Evolutionary conservation across 2,113 vertebrate genomes (phyloP).

Genomic region (Oncorhynchus tshawytscha): DNA sequence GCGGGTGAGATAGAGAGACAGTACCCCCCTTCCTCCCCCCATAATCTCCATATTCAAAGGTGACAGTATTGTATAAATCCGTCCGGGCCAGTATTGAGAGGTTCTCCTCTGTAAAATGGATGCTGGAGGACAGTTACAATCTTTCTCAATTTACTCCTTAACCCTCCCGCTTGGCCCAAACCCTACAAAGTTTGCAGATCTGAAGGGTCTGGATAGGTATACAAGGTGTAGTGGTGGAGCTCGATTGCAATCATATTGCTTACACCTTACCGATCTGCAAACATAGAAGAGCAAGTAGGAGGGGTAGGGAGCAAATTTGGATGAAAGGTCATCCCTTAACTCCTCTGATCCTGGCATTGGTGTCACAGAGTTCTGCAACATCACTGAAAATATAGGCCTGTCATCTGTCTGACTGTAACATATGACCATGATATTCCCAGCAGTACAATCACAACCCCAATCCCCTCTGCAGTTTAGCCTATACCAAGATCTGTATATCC

Average conservation of each 20-base stretch:
- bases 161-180: too few species aligned
- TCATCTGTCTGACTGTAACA: slow-evolving; percentile 61
- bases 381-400: slow-evolving; percentile 33
- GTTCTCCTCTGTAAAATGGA: too few species aligned
- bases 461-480: not conserved
- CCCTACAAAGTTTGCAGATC: too few species aligned
- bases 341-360: slow-evolving; percentile 58
- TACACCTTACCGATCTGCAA: too few species aligned
- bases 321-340: slow-evolving; percentile 58
- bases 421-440: slow-evolving; percentile 34
- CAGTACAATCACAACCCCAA: slow-evolving; percentile 7
- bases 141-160: too few species aligned
- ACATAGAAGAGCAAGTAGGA: too few species aligned
- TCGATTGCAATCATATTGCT: not conserved
- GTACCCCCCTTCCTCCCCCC: not conserved
- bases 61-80: too few species aligned
- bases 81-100: too few species aligned
- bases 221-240: not conserved
- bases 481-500: slow-evolving; percentile 39
- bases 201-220: not conserved
- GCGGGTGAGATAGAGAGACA: not conserved
- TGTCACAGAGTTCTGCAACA: slow-evolving; percentile 40
- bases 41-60: slow-evolving; percentile 21
- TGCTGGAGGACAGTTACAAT: too few species aligned
- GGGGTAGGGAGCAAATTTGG: slow-evolving; percentile 1